Evolutionary conservation across 2,797 vertebrate species (phyloP).

Genomic region (Pseudopleuronectes americanus): DNA sequence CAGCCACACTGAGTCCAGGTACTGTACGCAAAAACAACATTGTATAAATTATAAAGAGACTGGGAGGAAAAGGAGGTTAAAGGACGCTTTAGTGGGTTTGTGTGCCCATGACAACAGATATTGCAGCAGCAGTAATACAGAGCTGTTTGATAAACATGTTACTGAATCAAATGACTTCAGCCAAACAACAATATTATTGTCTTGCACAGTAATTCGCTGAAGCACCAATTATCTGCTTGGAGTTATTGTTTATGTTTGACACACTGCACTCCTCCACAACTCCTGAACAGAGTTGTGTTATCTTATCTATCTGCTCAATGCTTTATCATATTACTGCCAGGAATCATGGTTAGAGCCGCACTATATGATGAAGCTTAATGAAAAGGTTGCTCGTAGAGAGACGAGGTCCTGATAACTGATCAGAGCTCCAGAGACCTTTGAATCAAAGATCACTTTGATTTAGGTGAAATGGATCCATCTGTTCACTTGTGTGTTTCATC

Average conservation of each 20-base stretch:
- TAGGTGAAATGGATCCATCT: no score
- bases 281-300: background rate
- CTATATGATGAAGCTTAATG: background rate
- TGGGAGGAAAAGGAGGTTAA: background rate
- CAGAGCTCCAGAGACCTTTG: no score
- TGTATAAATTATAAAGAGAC: no score
- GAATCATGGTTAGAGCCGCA: background rate
- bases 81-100: no score
- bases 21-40: no score
- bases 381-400: background rate
- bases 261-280: background rate
- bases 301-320: background rate
- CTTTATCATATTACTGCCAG: background rate
- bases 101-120: background rate
- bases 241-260: background rate
- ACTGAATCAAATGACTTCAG: background rate
- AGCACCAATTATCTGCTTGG: background rate
- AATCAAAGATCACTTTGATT: background rate
- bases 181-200: background rate
- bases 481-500: no score
- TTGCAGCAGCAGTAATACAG: background rate
- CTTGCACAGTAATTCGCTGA: background rate
- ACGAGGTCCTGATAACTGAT: background rate
- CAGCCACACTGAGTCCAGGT: no score
- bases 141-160: background rate